A percentile compares a stretch with the other conserved stretches of the same genome.
Evolutionary conservation across 2,113 vertebrate genomes (phyloP).

Genomic region (Tachysurus fulvidraco): DNA sequence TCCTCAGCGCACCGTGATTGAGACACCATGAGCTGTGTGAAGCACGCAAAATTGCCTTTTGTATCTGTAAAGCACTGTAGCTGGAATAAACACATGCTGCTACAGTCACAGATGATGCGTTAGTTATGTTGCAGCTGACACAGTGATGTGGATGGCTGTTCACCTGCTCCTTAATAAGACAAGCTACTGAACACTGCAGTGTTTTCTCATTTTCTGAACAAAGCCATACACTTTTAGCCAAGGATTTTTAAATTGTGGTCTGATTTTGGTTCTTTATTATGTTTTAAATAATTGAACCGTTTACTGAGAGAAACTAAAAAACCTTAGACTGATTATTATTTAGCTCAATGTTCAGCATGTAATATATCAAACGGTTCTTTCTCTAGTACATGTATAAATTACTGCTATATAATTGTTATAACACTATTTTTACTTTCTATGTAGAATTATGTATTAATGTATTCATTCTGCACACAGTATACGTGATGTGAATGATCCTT

Average conservation of each 20-base stretch:
- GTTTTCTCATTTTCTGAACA: background rate
- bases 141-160: background rate
- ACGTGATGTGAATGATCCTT: background rate
- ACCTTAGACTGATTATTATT: background rate
- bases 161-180: slow-evolving; percentile 17
- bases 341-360: background rate
- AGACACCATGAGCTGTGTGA: slow-evolving; percentile 37
- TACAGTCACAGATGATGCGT: slow-evolving; percentile 21
- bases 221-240: background rate
- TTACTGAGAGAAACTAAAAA: background rate
- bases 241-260: background rate
- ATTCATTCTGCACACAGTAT: background rate
- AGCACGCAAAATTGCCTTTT: slow-evolving; percentile 39
- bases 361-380: background rate
- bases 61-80: slow-evolving; percentile 9
- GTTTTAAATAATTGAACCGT: background rate
- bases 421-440: background rate
- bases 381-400: background rate
- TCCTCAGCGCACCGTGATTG: slow-evolving; percentile 39
- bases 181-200: background rate
- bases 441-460: background rate
- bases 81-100: slow-evolving; percentile 1
- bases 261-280: background rate
- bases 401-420: background rate
- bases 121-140: slow-evolving; percentile 26